Base-by-base conservation (phyloP, 2,888 invertebrate genomes). In the Cerastis leucographa region DNA sequence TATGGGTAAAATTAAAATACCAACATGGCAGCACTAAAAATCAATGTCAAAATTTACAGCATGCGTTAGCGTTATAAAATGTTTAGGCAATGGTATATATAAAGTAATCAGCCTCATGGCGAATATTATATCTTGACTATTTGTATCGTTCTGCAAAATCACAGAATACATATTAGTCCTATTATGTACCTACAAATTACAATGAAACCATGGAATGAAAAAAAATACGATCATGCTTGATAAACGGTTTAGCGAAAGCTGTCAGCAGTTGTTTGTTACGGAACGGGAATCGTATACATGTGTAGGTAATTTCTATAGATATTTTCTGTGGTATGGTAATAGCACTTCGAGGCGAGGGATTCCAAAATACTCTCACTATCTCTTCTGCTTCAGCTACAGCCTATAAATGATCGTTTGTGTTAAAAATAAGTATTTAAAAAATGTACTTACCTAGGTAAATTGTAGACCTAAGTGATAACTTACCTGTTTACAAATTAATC, bases 41-140 rank as follows among this genome's bases (percentile, higher is more conserved):
- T 59, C 0, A 25, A 9, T 70, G 54, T 70, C 70, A 77, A 64
- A 44, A 35, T 62, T n/a, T 29, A 8, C 75, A 44, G 22, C 25
- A 9, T 17, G 1, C 6, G 1, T 5, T 46, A 7, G 1, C 6
- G 1, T 5, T 46, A 7, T n/a, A 35, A 3, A 29, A 25, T 19
- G 8, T 11, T 54, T 0, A 46, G 17, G 19, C 40, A 40, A 49
- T 17, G 29, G 14, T 40, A 0, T 22, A n/a, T n/a, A n/a, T n/a
- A 14, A 40, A 4, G 0, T 29, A 40, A 44, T 64, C 64, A 46
- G 64, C 46, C 46, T 64, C n/a, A 2, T 64, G 1, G 4, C 3
- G 9, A 70, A 49, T 25, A 11, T 0, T 25, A 49, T 61, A 40
- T 12, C 3, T 9, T 29, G n/a, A 67, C 9, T 6, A 64, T 44